phyloP scores from a whole-genome alignment of 2,888 invertebrate species.

The Abrostola tripartita region DNA sequence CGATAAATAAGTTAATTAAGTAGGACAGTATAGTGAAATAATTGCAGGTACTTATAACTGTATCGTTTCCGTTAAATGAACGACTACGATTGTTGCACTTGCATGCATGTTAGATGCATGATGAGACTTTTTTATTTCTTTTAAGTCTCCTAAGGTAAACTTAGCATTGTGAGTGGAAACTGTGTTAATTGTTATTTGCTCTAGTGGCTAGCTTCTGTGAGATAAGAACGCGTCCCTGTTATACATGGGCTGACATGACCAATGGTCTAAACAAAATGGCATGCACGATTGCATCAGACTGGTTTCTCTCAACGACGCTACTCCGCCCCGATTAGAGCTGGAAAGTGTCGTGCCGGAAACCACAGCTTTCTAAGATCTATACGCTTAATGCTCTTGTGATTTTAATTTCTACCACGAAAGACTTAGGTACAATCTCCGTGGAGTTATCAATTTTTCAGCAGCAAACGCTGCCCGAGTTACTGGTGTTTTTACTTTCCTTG shows the following conservation, averaged over 20 bases:
- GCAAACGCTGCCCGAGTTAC: conserved; percentile 6
- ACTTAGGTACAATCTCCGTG: conserved; percentile 32
- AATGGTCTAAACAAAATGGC: conserved; percentile 57
- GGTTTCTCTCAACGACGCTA: conserved; percentile 63
- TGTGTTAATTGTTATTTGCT: not conserved
- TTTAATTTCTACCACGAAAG: conserved; percentile 50
- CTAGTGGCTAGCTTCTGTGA: conserved; percentile 1
- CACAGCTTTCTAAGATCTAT: conserved; percentile 75
- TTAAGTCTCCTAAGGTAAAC: too few species aligned
- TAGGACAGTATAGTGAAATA: too few species aligned
- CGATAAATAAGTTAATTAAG: too few species aligned
- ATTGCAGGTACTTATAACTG: too few species aligned
- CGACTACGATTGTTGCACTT: too few species aligned
- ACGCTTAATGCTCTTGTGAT: conserved; percentile 60
- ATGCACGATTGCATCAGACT: conserved; percentile 69
- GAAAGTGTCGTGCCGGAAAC: conserved; percentile 78
- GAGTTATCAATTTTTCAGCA: conserved; percentile 29
- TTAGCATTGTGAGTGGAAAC: too few species aligned
- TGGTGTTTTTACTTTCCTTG: conserved; percentile 3
- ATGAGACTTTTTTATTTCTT: too few species aligned
- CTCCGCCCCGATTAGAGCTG: conserved; percentile 54
- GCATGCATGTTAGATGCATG: too few species aligned
- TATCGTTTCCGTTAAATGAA: too few species aligned
- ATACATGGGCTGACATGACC: conserved; percentile 32
- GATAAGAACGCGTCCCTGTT: conserved; percentile 27